phyloP scores from a whole-genome alignment of 2,797 vertebrate species.

The Thaleichthys pacificus region DNA sequence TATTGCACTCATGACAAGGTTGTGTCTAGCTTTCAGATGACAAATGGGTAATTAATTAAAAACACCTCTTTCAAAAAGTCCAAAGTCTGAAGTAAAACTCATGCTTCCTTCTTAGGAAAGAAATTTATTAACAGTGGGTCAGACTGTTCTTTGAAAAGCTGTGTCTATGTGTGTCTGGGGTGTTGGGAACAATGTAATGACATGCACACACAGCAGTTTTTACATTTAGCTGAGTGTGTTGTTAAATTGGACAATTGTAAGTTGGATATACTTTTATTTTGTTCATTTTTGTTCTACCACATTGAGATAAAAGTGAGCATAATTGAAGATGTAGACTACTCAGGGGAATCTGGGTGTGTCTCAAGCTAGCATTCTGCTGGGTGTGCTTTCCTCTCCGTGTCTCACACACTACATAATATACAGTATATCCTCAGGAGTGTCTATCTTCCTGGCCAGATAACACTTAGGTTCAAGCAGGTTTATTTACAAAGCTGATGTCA shows the following conservation, averaged over 20 bases:
- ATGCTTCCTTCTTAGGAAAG: no score
- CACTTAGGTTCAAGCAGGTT: slow-evolving; percentile 49
- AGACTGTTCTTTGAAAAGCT: no score
- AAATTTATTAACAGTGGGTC: no score
- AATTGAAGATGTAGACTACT: no score
- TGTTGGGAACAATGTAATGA: no score
- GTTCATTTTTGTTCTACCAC: not conserved
- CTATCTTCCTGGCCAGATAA: slow-evolving; percentile 14
- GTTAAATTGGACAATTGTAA: not conserved
- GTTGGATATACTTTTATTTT: not conserved
- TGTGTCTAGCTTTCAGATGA: no score
- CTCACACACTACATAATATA: not conserved
- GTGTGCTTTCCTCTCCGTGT: not conserved
- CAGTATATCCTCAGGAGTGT: not conserved
- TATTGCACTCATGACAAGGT: no score
- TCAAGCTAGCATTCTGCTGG: slow-evolving; percentile 35
- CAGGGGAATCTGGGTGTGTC: not conserved
- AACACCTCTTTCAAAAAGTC: no score
- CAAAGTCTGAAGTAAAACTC: no score
- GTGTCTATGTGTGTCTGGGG: no score
- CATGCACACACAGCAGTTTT: not conserved
- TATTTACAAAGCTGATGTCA: slow-evolving; percentile 68
- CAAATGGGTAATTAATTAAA: no score
- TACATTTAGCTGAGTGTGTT: not conserved
- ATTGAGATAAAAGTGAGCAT: not conserved